Evolutionary conservation across 2,113 vertebrate species (phyloP).

Genomic region (Gallinago paraguaiae): DNA sequence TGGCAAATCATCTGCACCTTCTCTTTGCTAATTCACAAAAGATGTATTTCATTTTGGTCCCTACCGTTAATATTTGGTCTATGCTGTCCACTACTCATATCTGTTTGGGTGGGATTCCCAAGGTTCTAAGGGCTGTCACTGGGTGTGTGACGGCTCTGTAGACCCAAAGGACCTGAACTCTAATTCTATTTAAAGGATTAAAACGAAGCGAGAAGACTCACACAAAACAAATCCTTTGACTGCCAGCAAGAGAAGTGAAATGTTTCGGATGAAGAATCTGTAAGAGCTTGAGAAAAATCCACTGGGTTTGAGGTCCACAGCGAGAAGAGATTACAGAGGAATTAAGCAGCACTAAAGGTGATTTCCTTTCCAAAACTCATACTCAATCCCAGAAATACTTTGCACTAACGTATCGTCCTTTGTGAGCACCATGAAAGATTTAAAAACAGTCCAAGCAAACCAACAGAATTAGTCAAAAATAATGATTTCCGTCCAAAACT

Average conservation of each 20-base stretch:
- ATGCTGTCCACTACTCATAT: accelerated
- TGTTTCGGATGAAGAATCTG: background rate
- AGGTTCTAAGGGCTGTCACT: background rate
- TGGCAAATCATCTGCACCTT: background rate
- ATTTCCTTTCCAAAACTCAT: background rate
- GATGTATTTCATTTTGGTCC: background rate
- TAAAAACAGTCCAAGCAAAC: background rate
- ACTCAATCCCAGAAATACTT: background rate
- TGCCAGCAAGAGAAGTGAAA: background rate
- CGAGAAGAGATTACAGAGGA: background rate
- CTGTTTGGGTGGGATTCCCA: background rate
- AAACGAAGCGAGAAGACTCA: background rate
- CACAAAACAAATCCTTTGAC: background rate
- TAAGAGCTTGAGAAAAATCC: background rate
- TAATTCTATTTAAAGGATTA: background rate
- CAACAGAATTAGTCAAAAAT: background rate
- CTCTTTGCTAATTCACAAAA: background rate
- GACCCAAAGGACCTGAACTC: background rate
- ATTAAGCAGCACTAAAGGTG: background rate
- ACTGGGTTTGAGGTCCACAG: background rate
- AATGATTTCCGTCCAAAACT: background rate
- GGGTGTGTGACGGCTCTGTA: background rate
- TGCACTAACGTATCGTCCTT: background rate
- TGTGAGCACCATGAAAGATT: background rate
- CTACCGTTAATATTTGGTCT: no score